Base-by-base conservation (phyloP, 2,797 vertebrate genomes). In the Oreochromis mossambicus region DNA sequence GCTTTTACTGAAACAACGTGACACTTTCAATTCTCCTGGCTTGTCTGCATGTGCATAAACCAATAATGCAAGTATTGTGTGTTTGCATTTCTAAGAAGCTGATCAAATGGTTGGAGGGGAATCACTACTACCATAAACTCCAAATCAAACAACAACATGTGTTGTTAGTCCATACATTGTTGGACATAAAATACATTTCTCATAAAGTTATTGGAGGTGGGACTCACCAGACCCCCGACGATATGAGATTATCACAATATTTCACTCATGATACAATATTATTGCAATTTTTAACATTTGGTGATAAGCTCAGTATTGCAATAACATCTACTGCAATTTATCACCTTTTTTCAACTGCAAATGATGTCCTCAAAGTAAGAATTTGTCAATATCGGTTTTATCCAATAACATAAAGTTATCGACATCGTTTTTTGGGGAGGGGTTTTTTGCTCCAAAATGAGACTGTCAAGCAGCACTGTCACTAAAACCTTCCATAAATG, bases 371-470 rank as follows among this genome's bases (percentile, higher is more conserved):
- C 34, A 21, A 63, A 63, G 36, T 38, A 1, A 63, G 7, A 38
- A 13, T 0, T 5, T 63, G 0, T 63, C 58, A 0, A 8, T 63
- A 63, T 36, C 3, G 10, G 10, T n/a, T 63, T 63, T 63, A 36
- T 63, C 58, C 6, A 63, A 36, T n/a, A 36, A 63, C 6, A 21
- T 63, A n/a, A 63, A 36, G 58, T 63, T 63, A 63, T 38, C 34
- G 0, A 38, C 0, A 1, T 63, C 4, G 0, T 38, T 63, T n/a
- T 63, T n/a, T 0, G 4, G 58, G 19, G 19, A 11, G 58, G 56
- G 15, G 0, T 0, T 38, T 63, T 63, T 63, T 63, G 11, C 34
- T 38, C 19, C 58, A 63, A 63, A 63, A 63, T 38, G 19, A 63
- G 6, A 63, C 58, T 58, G 55, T 58, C 14, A 17, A 2, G 55